phyloP scores from a whole-genome alignment of 2,797 vertebrate genomes.

The Gambelia wislizenii region DNA sequence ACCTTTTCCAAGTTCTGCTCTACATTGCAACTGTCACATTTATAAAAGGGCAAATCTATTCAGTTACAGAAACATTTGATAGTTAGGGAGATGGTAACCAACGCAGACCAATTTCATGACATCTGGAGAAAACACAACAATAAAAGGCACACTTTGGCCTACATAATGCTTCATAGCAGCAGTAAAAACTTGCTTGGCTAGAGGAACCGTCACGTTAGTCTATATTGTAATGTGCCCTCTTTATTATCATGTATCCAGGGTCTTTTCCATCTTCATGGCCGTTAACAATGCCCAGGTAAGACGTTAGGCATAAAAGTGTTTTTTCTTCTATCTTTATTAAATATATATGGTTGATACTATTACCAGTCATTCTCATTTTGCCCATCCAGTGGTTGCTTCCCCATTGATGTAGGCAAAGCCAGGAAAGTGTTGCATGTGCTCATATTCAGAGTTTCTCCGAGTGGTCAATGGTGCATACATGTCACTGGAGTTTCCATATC shows the following conservation, averaged over 20 bases:
- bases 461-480: slow-evolving; percentile 93
- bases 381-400: slow-evolving; percentile 97
- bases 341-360: slow-evolving; percentile 65
- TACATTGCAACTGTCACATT: slow-evolving; percentile 1
- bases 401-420: slow-evolving; percentile 99
- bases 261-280: slow-evolving; percentile 68
- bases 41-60: not conserved
- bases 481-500: slow-evolving; percentile 91
- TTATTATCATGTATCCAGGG: slow-evolving; percentile 58
- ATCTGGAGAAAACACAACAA: slow-evolving; percentile 27
- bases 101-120: not conserved
- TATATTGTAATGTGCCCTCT: slow-evolving; percentile 54
- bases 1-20: too few species aligned
- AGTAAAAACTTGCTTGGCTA: slow-evolving; percentile 67
- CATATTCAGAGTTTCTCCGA: slow-evolving; percentile 96
- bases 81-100: not conserved
- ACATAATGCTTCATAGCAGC: slow-evolving; percentile 74
- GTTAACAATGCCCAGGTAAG: slow-evolving; percentile 52
- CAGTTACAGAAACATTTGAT: not conserved
- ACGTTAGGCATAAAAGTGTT: slow-evolving; percentile 56
- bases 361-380: slow-evolving; percentile 85
- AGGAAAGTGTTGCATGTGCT: slow-evolving; percentile 98
- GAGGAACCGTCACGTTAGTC: slow-evolving; percentile 55
- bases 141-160: slow-evolving; percentile 86
- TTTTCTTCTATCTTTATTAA: slow-evolving; percentile 58